Base-by-base conservation (phyloP, 1,140 invertebrate species). In the Maconellicoccus hirsutus region DNA sequence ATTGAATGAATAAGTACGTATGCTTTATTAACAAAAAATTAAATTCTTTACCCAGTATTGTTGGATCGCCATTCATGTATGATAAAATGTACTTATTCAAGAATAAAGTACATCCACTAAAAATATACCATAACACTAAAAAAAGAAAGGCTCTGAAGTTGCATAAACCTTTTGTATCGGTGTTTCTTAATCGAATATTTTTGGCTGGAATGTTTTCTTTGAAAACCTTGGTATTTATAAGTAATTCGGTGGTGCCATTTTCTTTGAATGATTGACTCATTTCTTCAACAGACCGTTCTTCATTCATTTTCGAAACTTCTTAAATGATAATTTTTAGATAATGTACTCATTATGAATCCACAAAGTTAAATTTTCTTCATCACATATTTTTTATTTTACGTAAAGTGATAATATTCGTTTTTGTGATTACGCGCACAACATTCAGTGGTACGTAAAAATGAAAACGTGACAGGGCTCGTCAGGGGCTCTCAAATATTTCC, bases 21-120 rank as follows among this genome's bases (percentile, higher is more conserved):
- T 33, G 26, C 16, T n/a, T n/a, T n/a, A 59, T 59, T 71, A 26
- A 39, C 38, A 33, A 69, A 72, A 23, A 38, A 61, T 38, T 71
- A 73, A 59, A 63, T 71, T 26, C 78, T 78, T 81, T 83, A 91
- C 90, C 89, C 78, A 93, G 80, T 63, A 92, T 79, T 61, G 86
- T 87, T 6, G 90, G 87, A 80, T 92, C 89, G n/a, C 88, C 89
- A 77, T 87, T 83, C 77, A 90, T 82, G 75, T 86, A 89, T 2
- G 88, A 84, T 27, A 93, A 78, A 76, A 92, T 91, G 76, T 92
- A 92, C 78, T 93, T 93, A 79, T 93, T 93, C 23, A 91, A 79
- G 79, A 93, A 92, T 42, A 93, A 80, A 6, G 90, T 92, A 76
- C 85, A 87, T 7, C 86, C 86, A 77, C 88, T 90, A 77, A 90